Evolutionary conservation across 2,888 invertebrate genomes (phyloP).

Genomic region (Caenorhabditis zanzibari): DNA sequence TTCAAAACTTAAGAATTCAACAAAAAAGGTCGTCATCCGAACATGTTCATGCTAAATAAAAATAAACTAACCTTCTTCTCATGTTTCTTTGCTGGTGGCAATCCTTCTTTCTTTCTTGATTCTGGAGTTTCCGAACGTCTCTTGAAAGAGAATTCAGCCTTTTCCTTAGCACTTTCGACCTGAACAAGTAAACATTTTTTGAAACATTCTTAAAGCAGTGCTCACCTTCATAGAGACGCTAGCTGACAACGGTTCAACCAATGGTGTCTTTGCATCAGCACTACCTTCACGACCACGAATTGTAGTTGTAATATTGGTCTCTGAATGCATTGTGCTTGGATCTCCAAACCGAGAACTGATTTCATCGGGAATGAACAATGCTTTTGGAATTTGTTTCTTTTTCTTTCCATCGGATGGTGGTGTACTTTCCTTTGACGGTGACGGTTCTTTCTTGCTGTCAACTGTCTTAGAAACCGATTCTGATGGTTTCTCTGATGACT

Average conservation of each 20-base stretch:
- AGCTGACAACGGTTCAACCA: slow-evolving; percentile 69
- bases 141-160: slow-evolving; percentile 72
- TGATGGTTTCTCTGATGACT: neutral
- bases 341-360: slow-evolving; percentile 81
- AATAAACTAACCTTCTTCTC: slow-evolving; percentile 55
- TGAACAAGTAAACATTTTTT: slow-evolving; percentile 14
- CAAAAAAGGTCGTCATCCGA: neutral
- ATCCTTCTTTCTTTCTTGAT: slow-evolving; percentile 56
- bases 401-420: slow-evolving; percentile 64
- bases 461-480: neutral
- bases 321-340: slow-evolving; percentile 75
- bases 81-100: slow-evolving; percentile 61
- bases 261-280: slow-evolving; percentile 71
- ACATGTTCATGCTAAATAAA: slow-evolving; percentile 34
- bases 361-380: slow-evolving; percentile 82
- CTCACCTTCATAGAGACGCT: slow-evolving; percentile 72
- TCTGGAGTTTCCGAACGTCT: slow-evolving; percentile 69
- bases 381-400: slow-evolving; percentile 74
- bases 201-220: neutral
- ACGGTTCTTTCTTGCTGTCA: slow-evolving; percentile 41
- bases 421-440: slow-evolving; percentile 49
- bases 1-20: neutral
- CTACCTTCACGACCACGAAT: slow-evolving; percentile 75
- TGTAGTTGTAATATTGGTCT: slow-evolving; percentile 74
- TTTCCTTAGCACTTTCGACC: slow-evolving; percentile 68